Base-by-base conservation (phyloP, 2,888 invertebrate species). In the Eilema depressum region DNA sequence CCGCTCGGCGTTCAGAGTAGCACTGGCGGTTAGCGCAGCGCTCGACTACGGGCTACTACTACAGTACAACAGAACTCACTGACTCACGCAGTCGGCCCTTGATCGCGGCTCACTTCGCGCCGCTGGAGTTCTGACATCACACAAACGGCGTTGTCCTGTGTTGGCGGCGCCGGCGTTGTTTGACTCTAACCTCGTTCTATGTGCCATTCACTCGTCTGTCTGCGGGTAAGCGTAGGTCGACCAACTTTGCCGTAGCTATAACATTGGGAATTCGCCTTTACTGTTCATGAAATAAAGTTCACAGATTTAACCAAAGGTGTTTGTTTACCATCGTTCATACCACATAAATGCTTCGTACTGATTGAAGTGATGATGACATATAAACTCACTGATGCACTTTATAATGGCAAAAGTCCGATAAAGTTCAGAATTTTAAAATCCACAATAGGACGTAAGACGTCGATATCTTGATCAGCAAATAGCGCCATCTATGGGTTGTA, bases 101-200 rank as follows among this genome's bases (percentile, higher is more conserved):
- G 77, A 81, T 84, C 83, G 89, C 83, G 71, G 88, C 92, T 90
- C 86, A 92, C 92, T 93, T 93, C 93, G 78, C 86, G 74, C 74
- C 83, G 79, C 80, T 84, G 71, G 74, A 68, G 69, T 69, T 73
- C 66, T 71, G 71, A 70, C 68, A 68, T 71, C 64, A 69, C 73
- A 69, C 75, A 53, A 78, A 68, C 74, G 76, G 74, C 81, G 80
- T 78, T 80, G 76, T 70, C 75, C 71, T 68, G 71, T 74, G 70
- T 72, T 75, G n/a, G n/a, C n/a, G 47, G 47, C 53, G 64, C 75
- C 82, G 77, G 78, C 74, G 71, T 69, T 74, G 67, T 71, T 73
- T 59, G 66, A 76, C 74, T 75, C 68, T 77, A 81, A 82, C 83
- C 81, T 82, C 80, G 81, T 83, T 83, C 83, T 81, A 78, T 77